Base-by-base conservation (phyloP, 2,113 vertebrate genomes). In the Sclerurus mexicanus region DNA sequence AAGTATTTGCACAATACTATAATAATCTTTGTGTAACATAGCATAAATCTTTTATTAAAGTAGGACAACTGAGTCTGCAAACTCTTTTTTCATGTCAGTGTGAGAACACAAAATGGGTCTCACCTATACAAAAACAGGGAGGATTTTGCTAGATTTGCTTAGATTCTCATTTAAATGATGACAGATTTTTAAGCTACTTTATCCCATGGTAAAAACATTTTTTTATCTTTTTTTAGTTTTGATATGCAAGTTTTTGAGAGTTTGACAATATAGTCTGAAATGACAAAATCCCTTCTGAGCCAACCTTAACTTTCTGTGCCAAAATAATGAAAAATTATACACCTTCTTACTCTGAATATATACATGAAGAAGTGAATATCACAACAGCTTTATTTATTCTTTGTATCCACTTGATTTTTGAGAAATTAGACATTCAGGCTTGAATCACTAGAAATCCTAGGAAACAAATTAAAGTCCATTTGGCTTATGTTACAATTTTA, bases 31-130 rank as follows among this genome's bases (percentile, higher is more conserved):
- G 10, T 52, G 53, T 66, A 88, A 85, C 37, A 55, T 4, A 56
- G 35, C 31, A 77, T 42, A 85, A 93, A 76, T 76, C 16, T 79
- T 86, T 56, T 85, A 28, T n/a, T 72, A 67, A 98, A 97, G 62
- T 88, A 93, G 88, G 89, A 66, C 39, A 52, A 92, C 17, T 67
- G 59, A 88, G 47, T 46, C 56, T 85, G 60, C 20, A 73, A 35
- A 60, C 25, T 72, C 30, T 71, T 85, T 95, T 66, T 52, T 6
- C 30, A 24, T 74, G 77, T 49, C 68, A 55, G 56, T 88, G 75
- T 39, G 42, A 87, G 64, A 97, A 89, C 11, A 88, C 4, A 75
- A 78, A 90, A 78, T 58, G 21, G 1, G 18, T 66, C 66, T 88
- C 67, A 81, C 6, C 30, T 52, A n/a, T 8, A 71, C 2, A 81